phyloP scores from a whole-genome alignment of 2,113 vertebrate species.

The Collichthys lucidus region DNA sequence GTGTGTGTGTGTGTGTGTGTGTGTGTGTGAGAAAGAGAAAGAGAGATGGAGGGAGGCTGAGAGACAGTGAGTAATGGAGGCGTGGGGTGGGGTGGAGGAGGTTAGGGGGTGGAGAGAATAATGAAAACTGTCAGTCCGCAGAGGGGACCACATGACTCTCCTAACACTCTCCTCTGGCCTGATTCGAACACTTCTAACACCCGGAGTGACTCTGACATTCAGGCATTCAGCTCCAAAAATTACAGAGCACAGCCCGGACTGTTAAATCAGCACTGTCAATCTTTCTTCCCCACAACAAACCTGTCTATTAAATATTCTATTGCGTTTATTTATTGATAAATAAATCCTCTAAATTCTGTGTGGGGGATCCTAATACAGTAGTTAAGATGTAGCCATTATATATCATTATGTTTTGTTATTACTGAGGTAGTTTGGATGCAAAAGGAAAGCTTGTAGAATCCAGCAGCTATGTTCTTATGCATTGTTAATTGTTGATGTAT shows the following conservation, averaged over 20 bases:
- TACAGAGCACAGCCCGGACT: neutral
- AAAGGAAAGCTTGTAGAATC: neutral
- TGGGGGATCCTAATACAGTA: neutral
- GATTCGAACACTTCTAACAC: conserved; percentile 23
- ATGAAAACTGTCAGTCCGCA: conserved; percentile 62
- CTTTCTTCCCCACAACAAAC: neutral
- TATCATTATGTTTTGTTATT: neutral
- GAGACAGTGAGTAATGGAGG: conserved; percentile 58
- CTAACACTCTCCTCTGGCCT: conserved; percentile 26
- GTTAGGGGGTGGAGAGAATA: conserved; percentile 26
- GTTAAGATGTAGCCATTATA: neutral
- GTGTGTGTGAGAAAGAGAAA: conserved; percentile 12
- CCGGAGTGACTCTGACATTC: conserved; percentile 9
- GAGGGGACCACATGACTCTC: conserved; percentile 35
- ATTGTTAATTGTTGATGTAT: neutral
- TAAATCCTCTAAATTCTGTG: too few relatives aligned
- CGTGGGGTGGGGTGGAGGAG: too few relatives aligned
- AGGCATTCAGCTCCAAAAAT: neutral
- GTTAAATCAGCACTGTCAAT: conserved; percentile 9
- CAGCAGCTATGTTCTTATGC: neutral
- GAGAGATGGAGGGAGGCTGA: conserved; percentile 41
- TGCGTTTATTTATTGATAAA: neutral
- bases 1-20: conserved; percentile 29
- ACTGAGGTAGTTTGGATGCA: neutral
- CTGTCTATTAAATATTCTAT: neutral